Percentiles rank a stretch among this genome's conserved stretches.
Evolutionary conservation across 2,113 vertebrate genomes (phyloP).

Genomic region (Cnemophilus loriae): DNA sequence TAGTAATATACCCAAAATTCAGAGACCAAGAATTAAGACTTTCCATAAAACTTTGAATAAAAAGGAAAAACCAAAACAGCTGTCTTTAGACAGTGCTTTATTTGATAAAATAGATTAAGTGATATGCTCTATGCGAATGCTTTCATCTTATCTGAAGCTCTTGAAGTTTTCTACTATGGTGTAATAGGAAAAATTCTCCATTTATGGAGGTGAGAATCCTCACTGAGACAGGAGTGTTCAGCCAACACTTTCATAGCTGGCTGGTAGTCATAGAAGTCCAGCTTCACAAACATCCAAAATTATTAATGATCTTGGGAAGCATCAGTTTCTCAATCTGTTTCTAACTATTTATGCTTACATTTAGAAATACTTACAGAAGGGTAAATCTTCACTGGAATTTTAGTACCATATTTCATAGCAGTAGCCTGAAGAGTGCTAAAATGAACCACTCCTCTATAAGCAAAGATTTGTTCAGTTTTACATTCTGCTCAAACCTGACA

Average conservation of each 20-base stretch:
- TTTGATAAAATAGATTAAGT: background rate
- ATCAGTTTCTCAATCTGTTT: background rate
- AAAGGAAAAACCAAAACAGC: background rate
- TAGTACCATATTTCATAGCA: background rate
- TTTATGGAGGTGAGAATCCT: background rate
- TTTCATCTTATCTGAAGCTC: slow-evolving; percentile 18
- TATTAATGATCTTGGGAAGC: background rate
- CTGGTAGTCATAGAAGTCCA: background rate
- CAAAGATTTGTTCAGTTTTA: background rate
- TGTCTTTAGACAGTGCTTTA: background rate
- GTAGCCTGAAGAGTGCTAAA: background rate
- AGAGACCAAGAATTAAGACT: background rate
- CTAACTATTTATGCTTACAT: background rate
- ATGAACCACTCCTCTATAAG: background rate
- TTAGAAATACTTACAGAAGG: background rate
- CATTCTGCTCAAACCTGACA: background rate
- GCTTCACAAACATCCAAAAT: background rate
- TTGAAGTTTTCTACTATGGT: background rate
- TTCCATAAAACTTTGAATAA: background rate
- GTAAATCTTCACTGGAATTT: background rate
- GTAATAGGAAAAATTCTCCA: slow-evolving; percentile 20
- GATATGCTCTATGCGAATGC: background rate
- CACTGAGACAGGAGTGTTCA: background rate
- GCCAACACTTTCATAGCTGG: background rate
- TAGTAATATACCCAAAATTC: background rate